Base-by-base conservation (phyloP, 2,888 invertebrate genomes). In the Drosophila buzzatii region DNA sequence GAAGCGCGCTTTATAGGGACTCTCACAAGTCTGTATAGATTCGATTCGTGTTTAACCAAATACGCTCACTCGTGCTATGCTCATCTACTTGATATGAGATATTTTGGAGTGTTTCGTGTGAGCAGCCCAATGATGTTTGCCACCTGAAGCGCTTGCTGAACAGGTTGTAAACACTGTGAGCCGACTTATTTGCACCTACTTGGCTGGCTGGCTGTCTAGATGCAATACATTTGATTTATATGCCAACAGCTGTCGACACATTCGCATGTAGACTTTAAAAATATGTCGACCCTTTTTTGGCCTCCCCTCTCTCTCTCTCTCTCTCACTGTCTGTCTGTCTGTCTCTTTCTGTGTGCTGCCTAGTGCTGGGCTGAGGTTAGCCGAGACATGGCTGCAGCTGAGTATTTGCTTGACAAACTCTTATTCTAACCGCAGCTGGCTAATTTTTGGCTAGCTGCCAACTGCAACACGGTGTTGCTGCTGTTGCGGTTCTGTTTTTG, bases 361-460 rank as follows among this genome's bases (percentile, higher is more conserved):
- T 27, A 6, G 18, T 12, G 23, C n/a, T 49, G 49, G 10, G 49
- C 49, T 18, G 31, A 47, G 49, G 27, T 47, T 47, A 7, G 47
- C 27, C 47, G 45, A 47, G 45, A 23, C 45, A 12, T 45, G 45
- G 27, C 47, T 49, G 49, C 47, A 47, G 49, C 49, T 49, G 49
- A 33, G 33, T 33, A 51, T 51, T 51, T 49, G 57, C 51, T 66
- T 76, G 72, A 72, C 62, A 71, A 61, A 69, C 58, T 76, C 79
- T 76, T 79, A 60, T 47, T 53, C 66, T 39, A 64, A 63, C 62
- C 70, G 79, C 62, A 68, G 70, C 66, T 67, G 78, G 83, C 89
- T 88, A 85, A 84, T 84, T 80, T 70, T 62, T 85, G 82, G 82
- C 88, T 3, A n/a, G 3, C 35, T 56, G 82, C 85, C 85, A 85